Evolutionary conservation across 2,888 invertebrate species (phyloP).

Genomic region (Anorthoa munda): DNA sequence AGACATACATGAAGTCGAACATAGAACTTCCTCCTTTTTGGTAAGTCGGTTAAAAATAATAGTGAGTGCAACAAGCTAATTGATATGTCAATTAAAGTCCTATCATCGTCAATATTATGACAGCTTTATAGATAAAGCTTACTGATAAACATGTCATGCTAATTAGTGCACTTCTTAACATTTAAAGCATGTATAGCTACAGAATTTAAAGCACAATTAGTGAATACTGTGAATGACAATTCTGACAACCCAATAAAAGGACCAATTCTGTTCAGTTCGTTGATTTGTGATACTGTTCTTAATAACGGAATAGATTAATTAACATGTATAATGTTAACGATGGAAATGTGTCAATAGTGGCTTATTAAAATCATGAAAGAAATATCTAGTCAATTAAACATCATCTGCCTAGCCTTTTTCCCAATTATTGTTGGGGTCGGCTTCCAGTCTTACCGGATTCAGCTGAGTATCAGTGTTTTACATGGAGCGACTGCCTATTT

Average conservation of each 20-base stretch:
- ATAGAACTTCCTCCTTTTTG: no score
- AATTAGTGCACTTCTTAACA: slow-evolving; percentile 56
- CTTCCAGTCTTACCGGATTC: no score
- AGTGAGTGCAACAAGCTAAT: slow-evolving; percentile 51
- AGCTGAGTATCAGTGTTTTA: no score
- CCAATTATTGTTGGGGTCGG: no score
- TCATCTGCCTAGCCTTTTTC: no score
- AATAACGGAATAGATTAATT: background rate
- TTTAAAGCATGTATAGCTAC: slow-evolving; percentile 34
- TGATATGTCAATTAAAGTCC: slow-evolving; percentile 64
- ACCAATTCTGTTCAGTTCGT: slow-evolving; percentile 16
- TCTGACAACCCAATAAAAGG: slow-evolving; percentile 32
- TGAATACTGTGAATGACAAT: slow-evolving; percentile 19
- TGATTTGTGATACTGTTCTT: background rate
- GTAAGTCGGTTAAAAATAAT: slow-evolving; percentile 26
- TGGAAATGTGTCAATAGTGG: background rate
- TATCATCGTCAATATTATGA: slow-evolving; percentile 62
- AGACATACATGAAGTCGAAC: no score
- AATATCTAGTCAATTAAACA: no score
- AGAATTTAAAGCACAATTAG: slow-evolving; percentile 38
- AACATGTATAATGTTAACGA: background rate
- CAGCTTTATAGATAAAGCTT: slow-evolving; percentile 57
- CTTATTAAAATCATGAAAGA: background rate
- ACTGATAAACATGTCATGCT: slow-evolving; percentile 61
- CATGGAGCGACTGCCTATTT: no score